Evolutionary conservation across 1,140 invertebrate genomes (phyloP), one percentile per base, ranked within the genome.

Genomic region (Paralvinella palmiformis): DNA sequence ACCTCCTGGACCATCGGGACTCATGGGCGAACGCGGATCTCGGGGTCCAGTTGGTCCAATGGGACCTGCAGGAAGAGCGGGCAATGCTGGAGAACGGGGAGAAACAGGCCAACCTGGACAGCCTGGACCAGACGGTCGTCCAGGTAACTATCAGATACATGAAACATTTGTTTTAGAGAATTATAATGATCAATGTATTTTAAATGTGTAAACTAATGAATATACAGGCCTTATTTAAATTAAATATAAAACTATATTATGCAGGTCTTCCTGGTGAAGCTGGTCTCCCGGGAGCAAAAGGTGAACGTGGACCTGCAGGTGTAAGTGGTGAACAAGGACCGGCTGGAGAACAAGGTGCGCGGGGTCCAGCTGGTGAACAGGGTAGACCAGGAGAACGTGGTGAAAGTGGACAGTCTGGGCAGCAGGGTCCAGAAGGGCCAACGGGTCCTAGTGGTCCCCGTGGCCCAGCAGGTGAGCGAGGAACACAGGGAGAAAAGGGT

Each of bases 91-190:
- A 20, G 17, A 22, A 44, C 55, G 22, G 36, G 64, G 64, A 53
- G 15, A 22, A 20, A 2, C 29, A 29, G 64, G 64, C n/a, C 6
- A 0, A 6, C 2, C 37, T 65, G 64, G 58, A 32, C 80, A 88
- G n/a, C 89, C 89, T 87, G 88, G 88, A 66, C 91, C 91, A 41
- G n/a, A n/a, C n/a, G n/a, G n/a, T 91, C 91, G n/a, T n/a, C n/a
- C n/a, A n/a, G n/a, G n/a, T n/a, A n/a, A n/a, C n/a, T n/a, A n/a
- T n/a, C n/a, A n/a, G n/a, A n/a, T n/a, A n/a, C n/a, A n/a, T n/a
- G n/a, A n/a, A n/a, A n/a, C n/a, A n/a, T n/a, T n/a, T n/a, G n/a
- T n/a, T n/a, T n/a, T n/a, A n/a, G n/a, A n/a, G n/a, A n/a, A n/a
- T n/a, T n/a, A n/a, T n/a, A n/a, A n/a, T n/a, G n/a, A n/a, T n/a